A percentile compares a stretch with the other conserved stretches of the same genome.
Evolutionary conservation across 2,888 invertebrate species (phyloP).

Genomic region (Meandrusa payeni): DNA sequence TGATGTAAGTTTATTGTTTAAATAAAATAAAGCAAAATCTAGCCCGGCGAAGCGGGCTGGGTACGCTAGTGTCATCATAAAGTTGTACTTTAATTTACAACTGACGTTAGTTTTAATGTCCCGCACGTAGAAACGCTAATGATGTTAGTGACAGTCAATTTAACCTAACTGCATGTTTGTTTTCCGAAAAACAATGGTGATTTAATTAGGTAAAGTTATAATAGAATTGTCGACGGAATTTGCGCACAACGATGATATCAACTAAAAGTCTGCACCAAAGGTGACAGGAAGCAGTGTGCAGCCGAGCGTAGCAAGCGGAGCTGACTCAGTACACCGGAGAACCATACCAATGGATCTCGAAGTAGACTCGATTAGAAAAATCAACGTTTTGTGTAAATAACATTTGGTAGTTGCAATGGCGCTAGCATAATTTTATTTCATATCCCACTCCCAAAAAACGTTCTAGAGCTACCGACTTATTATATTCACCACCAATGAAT

Average conservation of each 20-base stretch:
- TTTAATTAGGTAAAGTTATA: slow-evolving; percentile 31
- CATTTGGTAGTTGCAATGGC: neutral
- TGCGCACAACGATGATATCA: slow-evolving; percentile 72
- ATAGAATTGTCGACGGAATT: slow-evolving; percentile 52
- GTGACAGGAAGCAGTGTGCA: slow-evolving; percentile 75
- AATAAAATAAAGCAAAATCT: too few species aligned
- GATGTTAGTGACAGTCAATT: slow-evolving; percentile 4
- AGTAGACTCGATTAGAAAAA: slow-evolving; percentile 7
- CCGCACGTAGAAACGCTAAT: neutral
- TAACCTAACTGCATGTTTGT: slow-evolving; percentile 5
- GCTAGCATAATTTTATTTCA: slow-evolving; percentile 22
- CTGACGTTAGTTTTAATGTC: slow-evolving; percentile 1
- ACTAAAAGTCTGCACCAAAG: slow-evolving; percentile 73
- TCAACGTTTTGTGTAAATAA: too few species aligned
- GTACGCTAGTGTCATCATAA: too few species aligned
- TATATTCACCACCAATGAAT: too few species aligned
- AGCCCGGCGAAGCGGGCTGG: too few species aligned
- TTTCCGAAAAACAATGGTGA: slow-evolving; percentile 21
- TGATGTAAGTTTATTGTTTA: too few species aligned
- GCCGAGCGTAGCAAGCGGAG: slow-evolving; percentile 60
- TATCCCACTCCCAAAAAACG: too few species aligned
- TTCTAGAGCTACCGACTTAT: too few species aligned
- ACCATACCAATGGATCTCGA: slow-evolving; percentile 47
- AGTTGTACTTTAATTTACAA: slow-evolving; percentile 5
- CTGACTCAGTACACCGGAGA: slow-evolving; percentile 61